Percentiles rank a stretch among this genome's conserved stretches.
Evolutionary conservation across 1,140 invertebrate species (phyloP).

Genomic region (Drosophila pruinosa): DNA sequence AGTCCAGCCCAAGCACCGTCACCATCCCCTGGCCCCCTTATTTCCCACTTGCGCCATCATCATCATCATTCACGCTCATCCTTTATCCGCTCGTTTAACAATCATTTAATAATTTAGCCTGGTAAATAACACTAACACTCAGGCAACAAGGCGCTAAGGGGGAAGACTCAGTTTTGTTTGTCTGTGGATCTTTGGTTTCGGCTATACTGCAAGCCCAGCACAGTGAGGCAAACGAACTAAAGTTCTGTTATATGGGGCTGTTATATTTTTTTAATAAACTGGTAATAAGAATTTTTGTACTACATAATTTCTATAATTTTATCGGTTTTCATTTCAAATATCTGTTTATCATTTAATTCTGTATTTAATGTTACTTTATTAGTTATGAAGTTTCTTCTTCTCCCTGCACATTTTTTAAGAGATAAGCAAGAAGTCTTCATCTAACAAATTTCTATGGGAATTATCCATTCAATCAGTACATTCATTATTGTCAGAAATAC

Average conservation of each 20-base stretch:
- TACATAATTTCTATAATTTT: too few species aligned
- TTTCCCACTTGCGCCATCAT: conserved; percentile 25
- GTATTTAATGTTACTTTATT: too few species aligned
- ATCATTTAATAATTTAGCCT: conserved; percentile 81
- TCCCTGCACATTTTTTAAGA: too few species aligned
- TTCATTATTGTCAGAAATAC: neutral
- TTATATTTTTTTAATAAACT: too few species aligned
- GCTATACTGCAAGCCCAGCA: conserved; percentile 1
- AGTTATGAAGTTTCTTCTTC: too few species aligned
- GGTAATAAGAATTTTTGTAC: too few species aligned
- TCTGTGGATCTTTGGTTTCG: conserved; percentile 26
- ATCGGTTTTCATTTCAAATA: too few species aligned
- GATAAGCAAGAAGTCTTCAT: too few species aligned
- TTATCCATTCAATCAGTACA: neutral
- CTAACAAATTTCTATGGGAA: neutral
- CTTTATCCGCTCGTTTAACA: conserved; percentile 81
- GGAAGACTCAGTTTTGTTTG: conserved; percentile 10
- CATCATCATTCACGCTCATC: conserved; percentile 79
- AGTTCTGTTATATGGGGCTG: too few species aligned
- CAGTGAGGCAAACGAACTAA: conserved; percentile 51
- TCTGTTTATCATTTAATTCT: too few species aligned
- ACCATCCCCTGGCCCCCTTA: conserved; percentile 4
- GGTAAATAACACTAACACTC: conserved; percentile 77
- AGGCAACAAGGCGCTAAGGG: conserved; percentile 37
- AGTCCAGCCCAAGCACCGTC: neutral